Evolutionary conservation across 2,888 invertebrate species (phyloP).

Genomic region (Drosophila macrospina): DNA sequence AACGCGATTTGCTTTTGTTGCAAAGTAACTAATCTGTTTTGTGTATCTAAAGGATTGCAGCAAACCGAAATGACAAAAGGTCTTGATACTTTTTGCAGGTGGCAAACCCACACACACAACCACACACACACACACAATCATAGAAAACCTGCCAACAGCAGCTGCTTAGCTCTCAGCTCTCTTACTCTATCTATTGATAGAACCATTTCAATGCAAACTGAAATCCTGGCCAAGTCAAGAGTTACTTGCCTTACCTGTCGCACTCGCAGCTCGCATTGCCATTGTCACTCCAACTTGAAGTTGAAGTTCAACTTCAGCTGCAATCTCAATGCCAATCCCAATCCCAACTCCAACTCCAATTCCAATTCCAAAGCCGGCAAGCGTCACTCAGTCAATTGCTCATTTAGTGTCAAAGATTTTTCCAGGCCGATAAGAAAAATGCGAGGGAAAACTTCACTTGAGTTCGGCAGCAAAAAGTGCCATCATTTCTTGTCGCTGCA

Average conservation of each 20-base stretch:
- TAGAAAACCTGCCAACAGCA: constrained; percentile 29
- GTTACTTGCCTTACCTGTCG: constrained; percentile 20
- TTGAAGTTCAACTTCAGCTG: not conserved
- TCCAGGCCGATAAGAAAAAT: constrained; percentile 63
- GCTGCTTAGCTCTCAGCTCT: constrained; percentile 24
- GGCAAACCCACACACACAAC: constrained; percentile 14
- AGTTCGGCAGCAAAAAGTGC: constrained; percentile 48
- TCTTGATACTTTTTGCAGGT: constrained; percentile 47
- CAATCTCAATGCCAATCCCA: not conserved
- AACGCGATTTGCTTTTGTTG: constrained; percentile 53
- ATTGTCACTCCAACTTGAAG: not conserved
- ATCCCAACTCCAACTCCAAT: constrained; percentile 2
- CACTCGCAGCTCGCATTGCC: not conserved
- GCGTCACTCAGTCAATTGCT: constrained; percentile 79
- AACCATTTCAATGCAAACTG: constrained; percentile 38
- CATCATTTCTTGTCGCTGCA: constrained; percentile 81
- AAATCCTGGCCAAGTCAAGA: constrained; percentile 67
- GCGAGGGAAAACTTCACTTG: constrained; percentile 45
- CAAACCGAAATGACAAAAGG: constrained; percentile 64
- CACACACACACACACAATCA: not conserved
- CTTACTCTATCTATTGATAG: no score
- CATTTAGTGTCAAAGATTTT: constrained; percentile 82
- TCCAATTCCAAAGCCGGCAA: constrained; percentile 33
- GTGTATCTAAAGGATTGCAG: constrained; percentile 83
- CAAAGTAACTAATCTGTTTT: constrained; percentile 77